phyloP scores from a whole-genome alignment of 2,113 vertebrate genomes.

The Benitochromis conjunctus region DNA sequence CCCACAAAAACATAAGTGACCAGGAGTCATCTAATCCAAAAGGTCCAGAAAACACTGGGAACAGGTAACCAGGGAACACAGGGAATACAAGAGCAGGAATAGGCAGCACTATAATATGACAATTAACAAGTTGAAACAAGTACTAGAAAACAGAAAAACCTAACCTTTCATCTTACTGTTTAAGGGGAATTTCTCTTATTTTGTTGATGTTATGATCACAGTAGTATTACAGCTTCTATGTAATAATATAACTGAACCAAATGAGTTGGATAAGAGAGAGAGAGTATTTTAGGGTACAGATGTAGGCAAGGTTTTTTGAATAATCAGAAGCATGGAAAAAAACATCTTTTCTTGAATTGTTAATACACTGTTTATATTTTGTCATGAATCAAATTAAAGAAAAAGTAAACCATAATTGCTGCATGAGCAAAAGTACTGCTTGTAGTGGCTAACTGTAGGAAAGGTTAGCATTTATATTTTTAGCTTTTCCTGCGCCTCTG shows the following conservation, averaged over 20 bases:
- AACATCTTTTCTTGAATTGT: neutral
- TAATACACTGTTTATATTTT: neutral
- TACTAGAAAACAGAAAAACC: too few species aligned
- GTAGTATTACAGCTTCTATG: neutral
- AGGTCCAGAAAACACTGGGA: neutral
- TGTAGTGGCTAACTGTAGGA: neutral
- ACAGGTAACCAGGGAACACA: neutral
- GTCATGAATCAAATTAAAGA: neutral
- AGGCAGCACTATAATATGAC: neutral
- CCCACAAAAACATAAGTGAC: neutral
- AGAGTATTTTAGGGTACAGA: neutral
- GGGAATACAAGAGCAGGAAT: neutral
- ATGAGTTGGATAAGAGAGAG: neutral
- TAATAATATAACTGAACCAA: neutral
- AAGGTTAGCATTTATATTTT: neutral
- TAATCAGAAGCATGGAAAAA: neutral
- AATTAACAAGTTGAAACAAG: neutral
- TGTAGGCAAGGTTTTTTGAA: neutral
- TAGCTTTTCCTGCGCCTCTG: neutral
- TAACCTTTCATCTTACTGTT: too few species aligned
- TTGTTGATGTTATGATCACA: neutral
- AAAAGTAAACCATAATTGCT: neutral
- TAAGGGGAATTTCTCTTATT: neutral
- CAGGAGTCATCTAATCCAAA: neutral
- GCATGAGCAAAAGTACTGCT: neutral